Evolutionary conservation across 2,888 invertebrate species (phyloP).

Genomic region (Mayetiola destructor): DNA sequence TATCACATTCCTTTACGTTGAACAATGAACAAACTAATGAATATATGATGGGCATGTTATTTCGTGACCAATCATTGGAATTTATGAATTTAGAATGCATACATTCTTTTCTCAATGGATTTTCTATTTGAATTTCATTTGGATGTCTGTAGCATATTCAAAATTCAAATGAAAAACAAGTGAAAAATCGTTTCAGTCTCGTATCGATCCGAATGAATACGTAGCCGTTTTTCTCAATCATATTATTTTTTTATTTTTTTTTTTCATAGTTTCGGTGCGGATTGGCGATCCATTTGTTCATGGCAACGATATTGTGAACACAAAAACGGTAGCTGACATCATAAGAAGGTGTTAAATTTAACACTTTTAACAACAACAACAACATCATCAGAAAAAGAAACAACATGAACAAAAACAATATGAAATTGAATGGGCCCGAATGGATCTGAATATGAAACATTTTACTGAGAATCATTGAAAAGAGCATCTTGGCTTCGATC

Average conservation of each 20-base stretch:
- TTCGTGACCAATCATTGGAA: not conserved
- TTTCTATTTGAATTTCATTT: not conserved
- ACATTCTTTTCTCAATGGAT: not conserved
- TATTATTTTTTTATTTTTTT: too few relatives aligned
- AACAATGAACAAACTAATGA: too few relatives aligned
- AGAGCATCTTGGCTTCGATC: not conserved
- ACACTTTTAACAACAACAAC: conserved; percentile 17
- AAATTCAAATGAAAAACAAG: too few relatives aligned
- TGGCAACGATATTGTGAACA: too few relatives aligned
- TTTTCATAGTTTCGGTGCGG: too few relatives aligned
- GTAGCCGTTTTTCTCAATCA: too few relatives aligned
- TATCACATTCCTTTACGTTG: too few relatives aligned
- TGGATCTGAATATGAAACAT: conserved; percentile 3
- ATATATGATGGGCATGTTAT: too few relatives aligned
- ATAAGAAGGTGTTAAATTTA: conserved; percentile 20
- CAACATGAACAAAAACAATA: not conserved
- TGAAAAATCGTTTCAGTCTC: too few relatives aligned
- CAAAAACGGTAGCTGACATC: conserved; percentile 20
- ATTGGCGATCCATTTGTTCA: too few relatives aligned
- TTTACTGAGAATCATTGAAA: conserved; percentile 8
- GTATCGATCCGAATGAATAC: too few relatives aligned
- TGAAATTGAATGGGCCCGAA: not conserved
- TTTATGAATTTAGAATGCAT: not conserved
- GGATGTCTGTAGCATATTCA: too few relatives aligned
- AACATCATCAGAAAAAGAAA: not conserved